Evolutionary conservation across 2,113 vertebrate species (phyloP).

Genomic region (Halcyon senegalensis): DNA sequence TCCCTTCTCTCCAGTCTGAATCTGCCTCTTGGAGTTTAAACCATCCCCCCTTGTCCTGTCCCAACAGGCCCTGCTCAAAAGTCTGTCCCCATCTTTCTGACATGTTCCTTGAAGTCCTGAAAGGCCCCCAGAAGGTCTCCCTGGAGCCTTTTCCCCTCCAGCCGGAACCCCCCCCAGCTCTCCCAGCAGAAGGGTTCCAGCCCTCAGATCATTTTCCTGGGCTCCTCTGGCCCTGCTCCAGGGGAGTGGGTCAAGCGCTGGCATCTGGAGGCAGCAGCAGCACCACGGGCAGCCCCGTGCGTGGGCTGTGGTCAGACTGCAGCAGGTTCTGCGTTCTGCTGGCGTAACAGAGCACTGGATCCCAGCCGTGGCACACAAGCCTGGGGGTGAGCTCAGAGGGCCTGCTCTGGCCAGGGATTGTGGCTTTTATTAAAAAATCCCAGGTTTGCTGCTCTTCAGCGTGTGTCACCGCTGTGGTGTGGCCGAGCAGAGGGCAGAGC

Average conservation of each 20-base stretch:
- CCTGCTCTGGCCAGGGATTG: neutral
- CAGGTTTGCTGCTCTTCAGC: neutral
- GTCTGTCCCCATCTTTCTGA: no score
- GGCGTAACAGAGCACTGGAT: neutral
- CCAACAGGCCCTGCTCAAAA: no score
- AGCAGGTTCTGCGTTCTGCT: neutral
- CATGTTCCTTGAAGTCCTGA: no score
- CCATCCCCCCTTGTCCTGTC: no score
- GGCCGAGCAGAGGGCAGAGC: neutral
- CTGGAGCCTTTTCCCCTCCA: no score
- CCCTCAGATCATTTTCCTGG: neutral
- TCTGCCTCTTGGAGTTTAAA: no score
- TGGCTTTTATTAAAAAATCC: neutral
- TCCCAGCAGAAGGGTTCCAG: no score
- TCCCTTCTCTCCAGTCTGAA: no score
- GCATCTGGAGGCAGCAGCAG: neutral
- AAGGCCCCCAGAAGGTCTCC: no score
- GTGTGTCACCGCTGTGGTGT: rapidly evolving
- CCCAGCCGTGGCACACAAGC: neutral
- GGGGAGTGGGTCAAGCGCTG: neutral
- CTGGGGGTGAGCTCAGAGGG: neutral
- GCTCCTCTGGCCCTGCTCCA: neutral
- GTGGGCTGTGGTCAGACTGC: neutral
- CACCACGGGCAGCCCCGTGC: rapidly evolving
- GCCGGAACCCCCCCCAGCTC: no score